Evolutionary conservation across 1,140 invertebrate species (phyloP), one percentile per base, ranked within the genome.

Genomic region (Dendroctonus valens): DNA sequence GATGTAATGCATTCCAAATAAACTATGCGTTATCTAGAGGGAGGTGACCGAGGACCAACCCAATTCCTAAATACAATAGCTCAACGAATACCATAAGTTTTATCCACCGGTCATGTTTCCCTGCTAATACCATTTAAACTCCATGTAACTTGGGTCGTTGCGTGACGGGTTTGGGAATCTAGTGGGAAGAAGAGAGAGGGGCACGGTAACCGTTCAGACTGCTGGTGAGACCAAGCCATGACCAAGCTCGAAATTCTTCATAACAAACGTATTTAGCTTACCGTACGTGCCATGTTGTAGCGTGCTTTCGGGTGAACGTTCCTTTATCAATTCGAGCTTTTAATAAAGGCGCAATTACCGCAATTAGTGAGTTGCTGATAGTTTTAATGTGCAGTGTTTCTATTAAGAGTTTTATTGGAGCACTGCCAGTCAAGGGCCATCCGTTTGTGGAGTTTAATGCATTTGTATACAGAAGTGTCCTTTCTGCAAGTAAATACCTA

Each of bases 161-260:
- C 59, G 51, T 61, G 59, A 50, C 59, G 37, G 59, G 52, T 40
- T 40, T 61, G 52, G 59, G 59, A 52, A 61, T 46, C 42, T 51
- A 26, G 15, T 38, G 52, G 52, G 5, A 53, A 53, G 14, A 46
- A 53, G 8, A 46, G 7, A 51, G 49, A 40, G 11, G 46, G 11
- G 46, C 60, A 37, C 48, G 59, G 26, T 61, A 63, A 63, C 60
- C 60, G 60, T 63, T 63, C 60, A 46, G 51, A 63, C 60, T 52
- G 60, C 37, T 59, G 7, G 41, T 54, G 50, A 63, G 48, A 63
- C 60, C 40, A 63, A 41, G 51, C 41, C 54, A 50, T 50, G 48
- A 63, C 60, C 40, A 63, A 41, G 51, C 41, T 63, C 60, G 60
- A 54, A 63, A 63, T 63, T 63, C 60, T 46, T 63, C 41, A 52